phyloP scores from a whole-genome alignment of 2,113 vertebrate species.

The human region GRCh38 chr12:101741501-101742000 shows the following conservation, averaged over 20 bases:
- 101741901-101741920: background rate
- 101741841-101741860: background rate
- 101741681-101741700: background rate
- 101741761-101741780: background rate
- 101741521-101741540: background rate
- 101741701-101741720: background rate
- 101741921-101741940: background rate
- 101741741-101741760: background rate
- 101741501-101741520: background rate
- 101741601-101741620: background rate
- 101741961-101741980: too few relatives aligned
- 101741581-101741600: background rate
- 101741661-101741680: background rate
- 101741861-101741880: background rate
- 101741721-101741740: background rate
- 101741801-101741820: background rate
- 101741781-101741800: background rate
- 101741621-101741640: background rate
- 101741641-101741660: background rate
- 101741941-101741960: background rate
- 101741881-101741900: background rate
- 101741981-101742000: too few relatives aligned
- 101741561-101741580: background rate
- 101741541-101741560: background rate
- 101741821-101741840: background rate